Base-by-base conservation (phyloP, 23 tunicate genomes). In the Corella eumyota region DNA sequence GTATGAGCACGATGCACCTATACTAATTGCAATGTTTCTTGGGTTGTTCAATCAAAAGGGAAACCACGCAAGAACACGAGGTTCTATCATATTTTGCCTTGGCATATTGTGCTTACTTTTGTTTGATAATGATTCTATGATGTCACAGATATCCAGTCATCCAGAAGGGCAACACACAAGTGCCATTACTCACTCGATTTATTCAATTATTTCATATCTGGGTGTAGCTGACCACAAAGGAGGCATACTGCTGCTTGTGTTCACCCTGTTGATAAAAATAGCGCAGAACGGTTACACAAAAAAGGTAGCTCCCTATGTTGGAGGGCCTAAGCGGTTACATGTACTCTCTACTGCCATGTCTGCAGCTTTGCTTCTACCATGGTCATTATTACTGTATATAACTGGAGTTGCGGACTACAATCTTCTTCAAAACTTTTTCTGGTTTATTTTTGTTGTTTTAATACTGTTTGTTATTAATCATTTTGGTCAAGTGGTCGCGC, bases 181-280 rank as follows among this genome's bases (percentile, higher is more conserved):
- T 35, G 60, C 65, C 25, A 80, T 77, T 23, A 74, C 79, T 9
- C 79, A 77, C 45, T 60, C 69, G 25, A 25, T 88, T 7, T 51
- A 56, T 37, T 62, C 78, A 45, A 27, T 75, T 6, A 84, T 76
- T 36, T 84, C 83, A 11, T 68, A 29, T 50, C 69, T 84, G 4
- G 96, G 96, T 2, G 76, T 88, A 13, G 88, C 96, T 2, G 88
- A 88, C 32, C 87, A 79, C 36, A 88, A 88, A 78, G 83, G 88
- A 7, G 96, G 96, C 4, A 72, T 88, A 51, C 30, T 88, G 35
- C 65, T 88, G 3, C 61, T 88, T 3, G 46, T 72, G 0, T 11
- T 73, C 6, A 53, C 83, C 3, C 64, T 73, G 25, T 35, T 88
- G 3, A 58, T 88, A 50, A 88, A 88, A 73, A 73, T 88, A 50